A percentile compares a stretch with the other conserved stretches of the same genome.
Evolutionary conservation across 2,113 vertebrate genomes (phyloP).

Genomic region (Helogale parvula): DNA sequence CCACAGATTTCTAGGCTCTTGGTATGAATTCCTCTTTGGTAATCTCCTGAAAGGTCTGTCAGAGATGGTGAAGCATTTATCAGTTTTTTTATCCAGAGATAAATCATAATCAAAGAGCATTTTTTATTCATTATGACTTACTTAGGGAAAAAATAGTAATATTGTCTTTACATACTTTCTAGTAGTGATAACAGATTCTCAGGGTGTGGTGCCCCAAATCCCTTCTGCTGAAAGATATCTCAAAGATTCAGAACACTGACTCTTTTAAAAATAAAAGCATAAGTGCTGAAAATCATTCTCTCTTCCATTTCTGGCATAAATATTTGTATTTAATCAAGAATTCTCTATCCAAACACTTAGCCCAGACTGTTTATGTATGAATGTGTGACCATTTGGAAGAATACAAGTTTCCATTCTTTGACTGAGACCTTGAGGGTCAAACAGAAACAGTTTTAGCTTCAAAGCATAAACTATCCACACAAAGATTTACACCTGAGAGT

Average conservation of each 20-base stretch:
- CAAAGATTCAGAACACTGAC: not conserved
- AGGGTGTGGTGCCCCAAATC: not conserved
- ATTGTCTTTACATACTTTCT: not conserved
- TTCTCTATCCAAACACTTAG: not conserved
- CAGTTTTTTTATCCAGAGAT: not conserved
- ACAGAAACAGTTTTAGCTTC: not conserved
- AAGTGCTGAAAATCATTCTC: not conserved
- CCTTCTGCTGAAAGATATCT: not conserved
- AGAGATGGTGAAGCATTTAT: not conserved
- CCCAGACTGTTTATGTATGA: not conserved
- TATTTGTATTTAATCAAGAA: not conserved
- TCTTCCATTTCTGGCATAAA: not conserved
- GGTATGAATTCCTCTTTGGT: not conserved
- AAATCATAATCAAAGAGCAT: not conserved
- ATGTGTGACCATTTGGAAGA: not conserved
- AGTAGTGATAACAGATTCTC: not conserved
- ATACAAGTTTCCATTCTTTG: not conserved
- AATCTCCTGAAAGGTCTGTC: not conserved
- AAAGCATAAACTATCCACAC: not conserved
- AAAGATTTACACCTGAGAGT: not conserved
- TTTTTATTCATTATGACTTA: not conserved
- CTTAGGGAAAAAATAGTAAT: not conserved
- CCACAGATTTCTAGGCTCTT: not conserved
- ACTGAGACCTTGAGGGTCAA: not conserved
- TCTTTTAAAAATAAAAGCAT: not conserved